Conservation (phyloP, 2,113 vertebrate genomes). For the Neopipo cinnamomea region DNA sequence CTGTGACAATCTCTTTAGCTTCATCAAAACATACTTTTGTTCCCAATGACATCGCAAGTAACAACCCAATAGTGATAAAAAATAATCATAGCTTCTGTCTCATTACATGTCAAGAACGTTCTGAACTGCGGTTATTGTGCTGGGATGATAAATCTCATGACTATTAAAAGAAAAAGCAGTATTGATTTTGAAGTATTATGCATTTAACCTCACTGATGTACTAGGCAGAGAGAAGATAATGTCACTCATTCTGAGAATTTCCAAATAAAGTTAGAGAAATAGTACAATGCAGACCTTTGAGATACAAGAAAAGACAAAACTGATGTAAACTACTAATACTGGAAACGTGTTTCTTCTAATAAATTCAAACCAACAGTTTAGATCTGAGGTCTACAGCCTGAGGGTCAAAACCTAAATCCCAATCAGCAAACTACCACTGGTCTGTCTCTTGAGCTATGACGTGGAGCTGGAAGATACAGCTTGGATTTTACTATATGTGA, state of each 20-base stretch:
- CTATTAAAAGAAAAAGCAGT: not conserved
- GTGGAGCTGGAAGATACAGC: not conserved
- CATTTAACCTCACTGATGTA: not conserved
- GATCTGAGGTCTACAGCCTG: not conserved
- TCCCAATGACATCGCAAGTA: not conserved
- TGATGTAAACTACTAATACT: not conserved
- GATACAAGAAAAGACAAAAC: not conserved
- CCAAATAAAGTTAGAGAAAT: not conserved
- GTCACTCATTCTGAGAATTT: not conserved
- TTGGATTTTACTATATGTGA: not conserved
- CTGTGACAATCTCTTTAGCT: not conserved
- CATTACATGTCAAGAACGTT: not conserved
- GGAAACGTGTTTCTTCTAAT: not conserved
- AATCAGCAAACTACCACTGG: no score
- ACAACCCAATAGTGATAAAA: not conserved
- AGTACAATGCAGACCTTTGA: not conserved
- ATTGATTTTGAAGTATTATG: not conserved
- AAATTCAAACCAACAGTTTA: not conserved
- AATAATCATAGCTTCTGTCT: not conserved
- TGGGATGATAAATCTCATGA: not conserved
- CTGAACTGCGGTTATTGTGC: not conserved
- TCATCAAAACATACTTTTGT: not conserved
- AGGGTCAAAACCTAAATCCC: not conserved
- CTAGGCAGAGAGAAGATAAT: not conserved
- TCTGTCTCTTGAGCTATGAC: not conserved